Evolutionary conservation across 23 tunicate species (phyloP).

Genomic region (Oikopleura albicans): DNA sequence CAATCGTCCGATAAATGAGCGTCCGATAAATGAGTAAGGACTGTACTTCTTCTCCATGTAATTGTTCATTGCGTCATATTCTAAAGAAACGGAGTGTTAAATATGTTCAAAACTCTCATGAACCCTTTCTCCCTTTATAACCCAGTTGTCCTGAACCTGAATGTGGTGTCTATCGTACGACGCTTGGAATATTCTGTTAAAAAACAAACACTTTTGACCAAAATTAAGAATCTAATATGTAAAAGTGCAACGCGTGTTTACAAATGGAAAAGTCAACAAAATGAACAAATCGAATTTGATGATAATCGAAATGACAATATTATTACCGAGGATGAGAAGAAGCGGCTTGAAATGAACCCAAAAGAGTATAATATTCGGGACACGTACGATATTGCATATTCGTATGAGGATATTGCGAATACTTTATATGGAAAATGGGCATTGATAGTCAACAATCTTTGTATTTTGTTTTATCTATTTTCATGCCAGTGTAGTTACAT

Average conservation of each 20-base stretch:
- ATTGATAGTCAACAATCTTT: neutral
- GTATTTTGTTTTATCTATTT: constrained; percentile 2
- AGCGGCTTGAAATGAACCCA: neutral
- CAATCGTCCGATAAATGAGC: no score
- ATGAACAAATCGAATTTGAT: neutral
- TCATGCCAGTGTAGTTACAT: neutral
- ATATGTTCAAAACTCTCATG: no score
- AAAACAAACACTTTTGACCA: no score
- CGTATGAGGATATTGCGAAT: neutral
- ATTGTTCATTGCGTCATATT: no score
- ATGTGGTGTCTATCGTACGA: no score
- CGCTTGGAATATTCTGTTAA: no score
- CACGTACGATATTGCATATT: neutral
- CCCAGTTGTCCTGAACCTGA: no score
- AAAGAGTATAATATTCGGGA: neutral
- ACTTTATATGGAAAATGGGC: neutral
- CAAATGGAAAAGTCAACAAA: constrained; percentile 2
- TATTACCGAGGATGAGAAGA: neutral
- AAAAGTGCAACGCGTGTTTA: constrained; percentile 1
- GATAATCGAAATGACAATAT: neutral
- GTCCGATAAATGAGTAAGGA: no score
- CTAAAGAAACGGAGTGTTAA: no score
- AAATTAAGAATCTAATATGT: neutral
- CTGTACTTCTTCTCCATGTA: no score
- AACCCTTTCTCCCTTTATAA: no score